Conservation (phyloP, 2,797 vertebrate species). For the Gobionotothen gibberifrons region DNA sequence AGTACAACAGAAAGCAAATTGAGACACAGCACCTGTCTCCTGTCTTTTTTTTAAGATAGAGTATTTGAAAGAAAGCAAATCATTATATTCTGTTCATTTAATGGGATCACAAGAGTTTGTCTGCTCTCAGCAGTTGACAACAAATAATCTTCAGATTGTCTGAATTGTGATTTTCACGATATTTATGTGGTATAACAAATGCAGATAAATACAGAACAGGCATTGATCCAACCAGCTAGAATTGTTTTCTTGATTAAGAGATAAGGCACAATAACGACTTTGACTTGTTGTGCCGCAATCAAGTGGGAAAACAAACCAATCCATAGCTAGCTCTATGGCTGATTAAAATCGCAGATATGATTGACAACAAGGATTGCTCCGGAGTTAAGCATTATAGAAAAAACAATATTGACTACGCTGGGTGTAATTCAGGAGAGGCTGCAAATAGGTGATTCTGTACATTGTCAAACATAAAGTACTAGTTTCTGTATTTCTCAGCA, state of each 20-base stretch:
- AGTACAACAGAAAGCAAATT: too few relatives aligned
- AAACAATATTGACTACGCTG: not conserved
- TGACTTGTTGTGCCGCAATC: constrained; percentile 18
- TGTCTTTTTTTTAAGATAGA: constrained; percentile 4
- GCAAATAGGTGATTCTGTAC: constrained; percentile 20
- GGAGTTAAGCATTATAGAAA: not conserved
- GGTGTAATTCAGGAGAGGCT: constrained; percentile 24
- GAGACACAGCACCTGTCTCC: not conserved
- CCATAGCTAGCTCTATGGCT: constrained; percentile 13
- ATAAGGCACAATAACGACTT: constrained; percentile 12
- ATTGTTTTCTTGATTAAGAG: constrained; percentile 6
- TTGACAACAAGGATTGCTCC: constrained; percentile 27
- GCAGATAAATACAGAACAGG: not conserved
- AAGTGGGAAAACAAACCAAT: constrained; percentile 31
- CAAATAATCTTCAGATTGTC: not conserved
- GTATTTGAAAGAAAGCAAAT: too few relatives aligned
- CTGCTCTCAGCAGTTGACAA: not conserved
- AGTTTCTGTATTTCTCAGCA: constrained; percentile 15
- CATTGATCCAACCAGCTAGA: not conserved
- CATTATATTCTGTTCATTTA: too few relatives aligned
- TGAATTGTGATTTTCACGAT: constrained; percentile 17
- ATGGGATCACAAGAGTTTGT: too few relatives aligned
- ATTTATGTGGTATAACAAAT: not conserved
- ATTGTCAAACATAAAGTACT: constrained; percentile 18
- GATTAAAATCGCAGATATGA: constrained; percentile 43